A percentile compares a stretch with the other conserved stretches of the same genome.
These are phyloP conservation scores for Leucozona laternaria DNA, from an alignment of 2,888 invertebrate genomes.

Conservation along the genomic window DNA sequence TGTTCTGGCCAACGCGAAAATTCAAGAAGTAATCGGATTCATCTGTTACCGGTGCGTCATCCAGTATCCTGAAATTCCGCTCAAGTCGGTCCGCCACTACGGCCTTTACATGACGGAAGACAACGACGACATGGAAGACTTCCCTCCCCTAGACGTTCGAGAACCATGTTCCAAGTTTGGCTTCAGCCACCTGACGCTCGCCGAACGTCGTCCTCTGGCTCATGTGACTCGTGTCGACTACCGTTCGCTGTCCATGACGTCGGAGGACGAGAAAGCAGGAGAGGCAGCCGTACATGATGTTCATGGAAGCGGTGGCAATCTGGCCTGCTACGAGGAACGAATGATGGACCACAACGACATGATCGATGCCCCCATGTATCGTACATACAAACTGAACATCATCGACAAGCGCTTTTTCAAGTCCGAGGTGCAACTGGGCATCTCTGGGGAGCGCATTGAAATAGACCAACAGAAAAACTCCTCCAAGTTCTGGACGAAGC, in stretches of 20 bases:
- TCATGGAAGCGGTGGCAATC: conserved; percentile 77
- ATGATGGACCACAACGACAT: conserved; percentile 90
- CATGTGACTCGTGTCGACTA: conserved; percentile 81
- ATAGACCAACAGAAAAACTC: conserved; percentile 89
- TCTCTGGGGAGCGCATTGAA: conserved; percentile 95
- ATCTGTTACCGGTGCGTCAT: conserved; percentile 93
- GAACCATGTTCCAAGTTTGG: conserved; percentile 97
- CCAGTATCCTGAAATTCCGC: conserved; percentile 86
- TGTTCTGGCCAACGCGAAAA: conserved; percentile 93
- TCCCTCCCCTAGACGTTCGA: conserved; percentile 94
- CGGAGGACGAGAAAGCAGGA: conserved; percentile 83
- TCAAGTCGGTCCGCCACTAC: conserved; percentile 89
- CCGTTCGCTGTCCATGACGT: conserved; percentile 82
- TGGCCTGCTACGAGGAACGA: conserved; percentile 85
- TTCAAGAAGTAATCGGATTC: conserved; percentile 95
- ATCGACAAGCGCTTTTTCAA: conserved; percentile 92
- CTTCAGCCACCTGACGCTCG: conserved; percentile 94
- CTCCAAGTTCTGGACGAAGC: conserved; percentile 87
- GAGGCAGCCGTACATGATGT: conserved; percentile 83
- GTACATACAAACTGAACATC: conserved; percentile 91
- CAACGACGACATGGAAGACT: conserved; percentile 94
- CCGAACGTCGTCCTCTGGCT: conserved; percentile 86
- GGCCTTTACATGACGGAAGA: conserved; percentile 97
- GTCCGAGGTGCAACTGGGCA: conserved; percentile 93
- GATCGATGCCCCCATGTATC: conserved; percentile 94